Percentiles rank a stretch among this genome's conserved stretches.
phyloP scores from a whole-genome alignment of 2,113 vertebrate species.

The Corythaeola cristata region DNA sequence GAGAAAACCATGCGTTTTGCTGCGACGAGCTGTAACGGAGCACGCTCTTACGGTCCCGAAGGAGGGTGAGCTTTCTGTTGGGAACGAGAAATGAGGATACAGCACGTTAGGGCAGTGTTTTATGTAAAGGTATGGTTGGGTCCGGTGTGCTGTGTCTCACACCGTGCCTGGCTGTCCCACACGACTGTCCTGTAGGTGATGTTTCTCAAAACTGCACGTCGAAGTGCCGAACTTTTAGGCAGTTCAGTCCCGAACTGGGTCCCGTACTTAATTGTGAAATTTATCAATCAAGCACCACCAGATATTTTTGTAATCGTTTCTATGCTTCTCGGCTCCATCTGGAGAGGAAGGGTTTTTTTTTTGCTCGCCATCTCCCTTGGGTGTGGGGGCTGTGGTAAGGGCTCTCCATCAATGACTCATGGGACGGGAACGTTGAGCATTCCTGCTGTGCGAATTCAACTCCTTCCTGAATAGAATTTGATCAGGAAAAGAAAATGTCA shows the following conservation, averaged over 20 bases:
- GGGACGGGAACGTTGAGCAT: neutral
- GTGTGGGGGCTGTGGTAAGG: neutral
- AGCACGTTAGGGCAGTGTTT: neutral
- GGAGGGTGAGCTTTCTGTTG: neutral
- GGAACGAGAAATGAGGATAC: too few species aligned
- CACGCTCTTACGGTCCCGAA: neutral
- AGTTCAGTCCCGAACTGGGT: neutral
- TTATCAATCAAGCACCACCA: neutral
- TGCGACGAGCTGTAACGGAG: neutral
- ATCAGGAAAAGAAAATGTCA: neutral
- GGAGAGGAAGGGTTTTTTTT: neutral
- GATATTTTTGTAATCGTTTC: neutral
- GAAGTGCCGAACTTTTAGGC: neutral
- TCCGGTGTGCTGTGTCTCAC: too few species aligned
- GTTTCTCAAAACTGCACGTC: neutral
- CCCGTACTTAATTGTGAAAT: neutral
- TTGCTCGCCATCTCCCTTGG: neutral
- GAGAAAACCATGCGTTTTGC: neutral
- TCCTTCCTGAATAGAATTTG: neutral
- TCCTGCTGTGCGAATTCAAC: accelerated
- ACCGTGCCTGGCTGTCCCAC: accelerated
- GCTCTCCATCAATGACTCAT: neutral
- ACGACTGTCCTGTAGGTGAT: accelerated
- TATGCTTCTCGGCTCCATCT: neutral
- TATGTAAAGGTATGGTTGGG: too few species aligned